Evolutionary conservation across 2,888 invertebrate genomes (phyloP), one percentile per base, ranked within the genome.

Genomic region (Agonopterix heracliana): DNA sequence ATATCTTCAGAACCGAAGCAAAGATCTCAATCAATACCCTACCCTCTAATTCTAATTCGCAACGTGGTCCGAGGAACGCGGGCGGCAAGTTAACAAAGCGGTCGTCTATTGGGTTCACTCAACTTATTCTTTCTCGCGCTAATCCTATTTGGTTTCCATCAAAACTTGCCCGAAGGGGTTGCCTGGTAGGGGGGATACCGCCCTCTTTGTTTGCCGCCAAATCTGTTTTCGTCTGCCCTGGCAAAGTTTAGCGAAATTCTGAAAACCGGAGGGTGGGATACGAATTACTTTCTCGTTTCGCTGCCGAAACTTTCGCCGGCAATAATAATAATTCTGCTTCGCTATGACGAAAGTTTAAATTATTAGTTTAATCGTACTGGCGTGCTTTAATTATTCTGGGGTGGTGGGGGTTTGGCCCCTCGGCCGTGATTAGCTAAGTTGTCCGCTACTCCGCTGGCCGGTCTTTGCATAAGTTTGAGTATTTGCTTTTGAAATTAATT

Each of bases 141-240:
- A 86, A 87, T 86, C 83, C 79, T 83, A 77, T 87, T 87, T 84
- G 80, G 76, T 78, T 86, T 85, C 81, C 83, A 86, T 85, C 85
- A 83, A 79, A 87, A 85, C 81, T 85, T 83, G 74, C 61, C 72
- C 70, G 71, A 82, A 80, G 80, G 75, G 78, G 78, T 80, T 74
- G 53, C 53, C 59, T 50, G 49, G 47, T 44, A 59, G 56, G 40
- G 8, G 9, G 13, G 42, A 12, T 12, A 13, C 38, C 55, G 53
- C 57, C 67, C 69, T 72, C 80, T 76, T 82, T 84, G 82, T 82
- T 81, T 78, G 75, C 79, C 73, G 74, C 76, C 80, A 78, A 85
- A 84, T 85, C 82, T 83, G 85, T 85, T 85, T 84, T 79, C 80
- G 81, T 80, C 78, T 77, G 74, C 73, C 71, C 76, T 71, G 69